Evolutionary conservation across 2,888 invertebrate genomes (phyloP).

Genomic region (Chalcosyrphus nemorum): DNA sequence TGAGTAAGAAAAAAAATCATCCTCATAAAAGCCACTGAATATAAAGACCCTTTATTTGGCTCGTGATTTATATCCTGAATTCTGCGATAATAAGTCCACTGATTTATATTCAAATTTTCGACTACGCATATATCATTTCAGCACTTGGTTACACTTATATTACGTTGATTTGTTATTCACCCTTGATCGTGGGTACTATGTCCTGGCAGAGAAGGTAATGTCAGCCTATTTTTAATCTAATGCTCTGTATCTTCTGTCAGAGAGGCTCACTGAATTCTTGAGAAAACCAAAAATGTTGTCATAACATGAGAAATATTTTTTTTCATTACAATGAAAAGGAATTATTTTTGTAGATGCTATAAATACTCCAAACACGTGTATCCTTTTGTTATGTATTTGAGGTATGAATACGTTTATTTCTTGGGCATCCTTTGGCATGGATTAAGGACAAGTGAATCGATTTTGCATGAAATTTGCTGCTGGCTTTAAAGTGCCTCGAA

Average conservation of each 20-base stretch:
- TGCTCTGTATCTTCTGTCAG: not conserved
- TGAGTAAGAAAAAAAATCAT: not conserved
- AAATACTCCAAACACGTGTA: not conserved
- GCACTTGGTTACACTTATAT: slow-evolving; percentile 35
- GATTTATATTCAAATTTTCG: slow-evolving; percentile 55
- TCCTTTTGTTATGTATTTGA: not conserved
- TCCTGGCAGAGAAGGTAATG: not conserved
- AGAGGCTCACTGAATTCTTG: not conserved
- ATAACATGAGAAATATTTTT: slow-evolving; percentile 8
- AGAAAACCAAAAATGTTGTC: not conserved
- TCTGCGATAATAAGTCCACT: slow-evolving; percentile 40
- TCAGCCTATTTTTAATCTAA: slow-evolving; percentile 36
- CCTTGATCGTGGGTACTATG: slow-evolving; percentile 19
- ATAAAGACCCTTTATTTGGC: slow-evolving; percentile 25
- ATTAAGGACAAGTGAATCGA: not conserved
- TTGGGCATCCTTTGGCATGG: not conserved
- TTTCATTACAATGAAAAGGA: slow-evolving; percentile 10
- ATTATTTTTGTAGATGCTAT: slow-evolving; percentile 1
- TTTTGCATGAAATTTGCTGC: no score
- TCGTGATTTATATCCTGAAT: slow-evolving; percentile 38
- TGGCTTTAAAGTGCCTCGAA: no score
- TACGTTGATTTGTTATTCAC: slow-evolving; percentile 55
- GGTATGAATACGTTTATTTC: no score
- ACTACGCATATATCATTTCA: slow-evolving; percentile 39
- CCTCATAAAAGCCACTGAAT: not conserved